phyloP scores from a whole-genome alignment of 2,113 vertebrate species.

The Butorides virescens region DNA sequence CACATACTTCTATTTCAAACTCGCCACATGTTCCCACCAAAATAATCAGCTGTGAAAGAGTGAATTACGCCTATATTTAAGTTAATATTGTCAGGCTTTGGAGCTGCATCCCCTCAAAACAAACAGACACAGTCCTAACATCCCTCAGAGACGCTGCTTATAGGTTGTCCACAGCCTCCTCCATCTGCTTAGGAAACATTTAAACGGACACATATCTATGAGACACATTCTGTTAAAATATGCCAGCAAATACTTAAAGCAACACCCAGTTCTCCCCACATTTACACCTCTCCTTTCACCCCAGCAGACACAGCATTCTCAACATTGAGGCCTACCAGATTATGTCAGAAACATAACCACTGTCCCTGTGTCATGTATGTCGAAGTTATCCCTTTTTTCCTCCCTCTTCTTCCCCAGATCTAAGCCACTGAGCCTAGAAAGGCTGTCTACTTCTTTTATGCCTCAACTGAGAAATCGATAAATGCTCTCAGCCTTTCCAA shows the following conservation, averaged over 20 bases:
- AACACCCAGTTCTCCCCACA: background rate
- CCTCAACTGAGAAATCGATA: constrained; percentile 17
- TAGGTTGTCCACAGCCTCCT: background rate
- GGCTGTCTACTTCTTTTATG: constrained; percentile 20
- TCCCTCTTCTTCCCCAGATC: background rate
- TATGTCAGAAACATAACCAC: background rate
- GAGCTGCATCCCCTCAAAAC: background rate
- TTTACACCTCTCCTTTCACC: background rate
- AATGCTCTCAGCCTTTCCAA: constrained; percentile 26
- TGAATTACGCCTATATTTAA: background rate
- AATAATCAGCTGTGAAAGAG: background rate
- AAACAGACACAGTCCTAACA: background rate
- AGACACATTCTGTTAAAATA: background rate
- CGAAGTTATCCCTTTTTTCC: background rate
- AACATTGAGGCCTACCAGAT: background rate
- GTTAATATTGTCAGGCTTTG: background rate
- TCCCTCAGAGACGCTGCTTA: background rate
- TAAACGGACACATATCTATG: background rate
- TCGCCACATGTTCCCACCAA: background rate
- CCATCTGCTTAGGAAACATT: background rate
- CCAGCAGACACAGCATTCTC: background rate
- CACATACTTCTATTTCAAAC: constrained; percentile 8
- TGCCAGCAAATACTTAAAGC: background rate
- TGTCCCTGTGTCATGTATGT: background rate
- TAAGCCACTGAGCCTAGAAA: background rate